These are phyloP conservation scores for Sceloporus tristichus DNA, from an alignment of 2,113 vertebrate species.

Conservation along the genomic window DNA sequence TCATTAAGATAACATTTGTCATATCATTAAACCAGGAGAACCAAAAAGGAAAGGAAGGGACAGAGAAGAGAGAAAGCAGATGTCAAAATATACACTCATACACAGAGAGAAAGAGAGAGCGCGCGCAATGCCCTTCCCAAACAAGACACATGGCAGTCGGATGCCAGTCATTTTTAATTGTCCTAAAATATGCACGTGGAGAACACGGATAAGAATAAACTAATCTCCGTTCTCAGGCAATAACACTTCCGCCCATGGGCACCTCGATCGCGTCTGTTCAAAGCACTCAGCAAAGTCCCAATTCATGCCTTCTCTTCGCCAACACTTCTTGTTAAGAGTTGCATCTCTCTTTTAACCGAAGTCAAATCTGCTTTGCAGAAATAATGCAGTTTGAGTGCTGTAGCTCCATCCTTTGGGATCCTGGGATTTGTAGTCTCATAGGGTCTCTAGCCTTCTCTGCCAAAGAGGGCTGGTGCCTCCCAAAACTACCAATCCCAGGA, in stretches of 20 bases:
- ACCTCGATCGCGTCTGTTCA: too few species aligned
- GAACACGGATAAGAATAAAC: background rate
- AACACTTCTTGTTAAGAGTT: background rate
- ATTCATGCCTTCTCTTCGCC: background rate
- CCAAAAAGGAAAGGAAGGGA: background rate
- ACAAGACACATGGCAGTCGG: constrained; percentile 29
- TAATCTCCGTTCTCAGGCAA: background rate
- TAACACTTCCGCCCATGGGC: background rate
- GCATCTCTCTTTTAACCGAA: too few species aligned
- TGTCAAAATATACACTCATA: constrained; percentile 23
- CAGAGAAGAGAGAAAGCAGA: constrained; percentile 12
- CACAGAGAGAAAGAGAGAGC: constrained; percentile 1
- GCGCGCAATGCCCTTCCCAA: constrained; percentile 36
- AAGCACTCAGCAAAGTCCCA: background rate
- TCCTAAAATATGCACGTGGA: constrained; percentile 13
- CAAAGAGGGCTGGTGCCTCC: too few species aligned
- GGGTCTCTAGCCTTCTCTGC: too few species aligned
- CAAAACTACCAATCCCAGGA: too few species aligned
- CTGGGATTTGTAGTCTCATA: too few species aligned
- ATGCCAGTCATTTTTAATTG: constrained; percentile 52
- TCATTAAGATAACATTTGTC: constrained; percentile 40
- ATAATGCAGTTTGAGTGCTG: too few species aligned
- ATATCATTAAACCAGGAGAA: constrained; percentile 7
- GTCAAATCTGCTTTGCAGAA: too few species aligned
- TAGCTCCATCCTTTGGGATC: too few species aligned